A percentile compares a stretch with the other conserved stretches of the same genome.
Conservation (phyloP, 2,113 vertebrate genomes). For the Nanorana parkeri region DNA sequence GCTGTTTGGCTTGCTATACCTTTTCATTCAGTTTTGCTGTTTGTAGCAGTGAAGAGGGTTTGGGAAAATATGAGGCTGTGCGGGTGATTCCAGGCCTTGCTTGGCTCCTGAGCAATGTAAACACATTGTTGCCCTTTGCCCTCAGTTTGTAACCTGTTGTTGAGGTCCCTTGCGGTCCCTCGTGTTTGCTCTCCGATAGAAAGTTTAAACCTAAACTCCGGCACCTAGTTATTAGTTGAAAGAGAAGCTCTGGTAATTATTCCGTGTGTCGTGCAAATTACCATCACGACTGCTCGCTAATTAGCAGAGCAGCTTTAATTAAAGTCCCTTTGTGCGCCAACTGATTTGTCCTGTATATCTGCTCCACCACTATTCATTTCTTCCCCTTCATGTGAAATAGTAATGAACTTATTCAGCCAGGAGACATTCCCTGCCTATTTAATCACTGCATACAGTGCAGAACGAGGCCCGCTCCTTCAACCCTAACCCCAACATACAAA, state of each 20-base stretch:
- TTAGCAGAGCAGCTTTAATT: constrained; percentile 74
- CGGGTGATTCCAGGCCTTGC: too few relatives aligned
- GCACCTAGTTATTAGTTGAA: constrained; percentile 68
- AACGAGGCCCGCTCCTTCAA: background rate
- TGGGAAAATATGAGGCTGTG: too few relatives aligned
- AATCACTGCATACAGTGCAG: background rate
- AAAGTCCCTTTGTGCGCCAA: constrained; percentile 66
- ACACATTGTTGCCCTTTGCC: too few relatives aligned
- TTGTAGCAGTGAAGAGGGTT: too few relatives aligned
- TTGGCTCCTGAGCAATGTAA: too few relatives aligned
- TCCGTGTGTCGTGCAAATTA: constrained; percentile 74
- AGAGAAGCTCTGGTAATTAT: constrained; percentile 71
- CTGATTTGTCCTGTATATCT: constrained; percentile 1
- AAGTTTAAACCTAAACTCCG: constrained; percentile 20
- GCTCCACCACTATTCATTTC: constrained; percentile 11
- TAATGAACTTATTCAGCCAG: constrained; percentile 9
- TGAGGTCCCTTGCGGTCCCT: background rate
- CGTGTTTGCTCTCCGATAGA: background rate
- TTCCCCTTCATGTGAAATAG: constrained; percentile 38
- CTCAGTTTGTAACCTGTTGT: background rate
- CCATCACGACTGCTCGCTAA: constrained; percentile 71
- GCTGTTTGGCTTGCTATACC: too few relatives aligned
- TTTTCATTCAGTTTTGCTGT: too few relatives aligned
- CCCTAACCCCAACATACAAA: too few relatives aligned
- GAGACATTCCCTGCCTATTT: background rate